These are phyloP conservation scores for Prunella himalayana DNA, from an alignment of 2,113 vertebrate species.

Conservation along the genomic window DNA sequence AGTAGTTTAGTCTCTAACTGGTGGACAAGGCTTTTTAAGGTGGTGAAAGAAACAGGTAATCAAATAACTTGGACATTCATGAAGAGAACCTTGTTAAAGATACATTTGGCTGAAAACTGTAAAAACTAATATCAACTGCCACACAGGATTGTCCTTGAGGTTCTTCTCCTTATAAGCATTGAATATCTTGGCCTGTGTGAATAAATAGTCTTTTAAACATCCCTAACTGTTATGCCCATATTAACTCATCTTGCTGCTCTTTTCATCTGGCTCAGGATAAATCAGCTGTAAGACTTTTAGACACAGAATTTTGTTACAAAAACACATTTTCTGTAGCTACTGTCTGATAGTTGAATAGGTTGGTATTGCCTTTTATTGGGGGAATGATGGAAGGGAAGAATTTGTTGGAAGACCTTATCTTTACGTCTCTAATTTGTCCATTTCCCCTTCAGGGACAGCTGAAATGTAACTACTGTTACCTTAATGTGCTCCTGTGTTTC, in stretches of 20 bases:
- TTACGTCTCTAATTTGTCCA: background rate
- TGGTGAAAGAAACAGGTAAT: background rate
- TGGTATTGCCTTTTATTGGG: background rate
- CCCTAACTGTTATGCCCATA: background rate
- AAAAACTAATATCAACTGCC: background rate
- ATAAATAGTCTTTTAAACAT: background rate
- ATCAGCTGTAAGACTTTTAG: background rate
- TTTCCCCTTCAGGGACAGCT: background rate
- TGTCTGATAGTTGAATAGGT: background rate
- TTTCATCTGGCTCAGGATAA: background rate
- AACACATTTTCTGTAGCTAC: accelerated
- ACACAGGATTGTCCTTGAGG: background rate
- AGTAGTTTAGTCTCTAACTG: background rate
- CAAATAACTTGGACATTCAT: background rate
- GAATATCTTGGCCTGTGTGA: background rate
- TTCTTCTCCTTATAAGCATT: background rate
- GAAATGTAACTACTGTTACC: background rate
- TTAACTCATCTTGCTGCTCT: background rate
- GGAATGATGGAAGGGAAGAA: background rate
- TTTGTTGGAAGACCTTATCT: background rate
- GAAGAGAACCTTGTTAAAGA: background rate
- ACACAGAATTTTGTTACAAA: background rate
- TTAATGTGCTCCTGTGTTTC: background rate
- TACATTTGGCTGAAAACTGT: background rate
- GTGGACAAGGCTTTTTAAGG: background rate